Evolutionary conservation across 2,113 vertebrate genomes (phyloP).

Genomic region (Heptranchias perlo): DNA sequence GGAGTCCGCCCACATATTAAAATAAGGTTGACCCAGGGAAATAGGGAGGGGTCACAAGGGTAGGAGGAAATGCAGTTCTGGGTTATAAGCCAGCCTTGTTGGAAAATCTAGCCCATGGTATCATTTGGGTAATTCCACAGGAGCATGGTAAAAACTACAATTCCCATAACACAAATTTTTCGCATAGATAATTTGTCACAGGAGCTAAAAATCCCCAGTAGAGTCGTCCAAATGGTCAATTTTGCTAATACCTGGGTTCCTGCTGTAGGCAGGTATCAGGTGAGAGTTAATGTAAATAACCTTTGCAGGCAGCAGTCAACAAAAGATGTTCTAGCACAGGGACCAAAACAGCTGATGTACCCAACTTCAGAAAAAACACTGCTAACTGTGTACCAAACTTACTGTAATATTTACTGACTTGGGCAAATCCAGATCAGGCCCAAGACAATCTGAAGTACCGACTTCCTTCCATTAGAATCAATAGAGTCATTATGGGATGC

Average conservation of each 20-base stretch:
- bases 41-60: background rate
- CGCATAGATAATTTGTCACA: background rate
- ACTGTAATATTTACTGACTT: background rate
- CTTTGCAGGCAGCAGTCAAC: background rate
- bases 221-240: background rate
- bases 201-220: background rate
- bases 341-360: background rate
- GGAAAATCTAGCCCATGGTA: background rate
- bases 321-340: background rate
- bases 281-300: background rate
- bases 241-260: background rate
- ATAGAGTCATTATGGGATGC: background rate
- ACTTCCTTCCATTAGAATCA: background rate
- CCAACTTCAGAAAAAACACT: background rate
- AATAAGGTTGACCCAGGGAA: background rate
- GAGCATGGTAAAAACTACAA: background rate
- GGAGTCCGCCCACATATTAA: background rate
- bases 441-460: background rate
- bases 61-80: background rate
- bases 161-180: background rate
- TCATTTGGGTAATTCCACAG: background rate
- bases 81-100: background rate
- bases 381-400: background rate
- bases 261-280: background rate
- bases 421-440: no score